phyloP scores from a whole-genome alignment of 2,797 vertebrate genomes.

The Sebastes kiyomatsui region DNA sequence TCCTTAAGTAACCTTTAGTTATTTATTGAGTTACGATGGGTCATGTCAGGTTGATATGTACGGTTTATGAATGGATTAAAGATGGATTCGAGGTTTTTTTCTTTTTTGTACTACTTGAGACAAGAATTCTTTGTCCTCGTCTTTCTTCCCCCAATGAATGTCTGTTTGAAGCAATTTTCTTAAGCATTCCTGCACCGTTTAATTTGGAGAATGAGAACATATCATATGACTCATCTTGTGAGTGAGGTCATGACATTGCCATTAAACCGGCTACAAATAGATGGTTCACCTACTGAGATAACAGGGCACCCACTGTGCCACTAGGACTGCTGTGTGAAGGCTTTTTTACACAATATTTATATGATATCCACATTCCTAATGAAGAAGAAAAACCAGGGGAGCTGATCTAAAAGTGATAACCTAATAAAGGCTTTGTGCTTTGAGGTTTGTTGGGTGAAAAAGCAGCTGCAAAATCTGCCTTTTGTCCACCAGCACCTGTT shows the following conservation, averaged over 20 bases:
- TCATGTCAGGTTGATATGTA: neutral
- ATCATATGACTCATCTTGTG: neutral
- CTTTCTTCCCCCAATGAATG: neutral
- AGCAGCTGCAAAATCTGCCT: slow-evolving; percentile 2
- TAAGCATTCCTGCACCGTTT: neutral
- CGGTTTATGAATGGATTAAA: neutral
- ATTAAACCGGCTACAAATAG: neutral
- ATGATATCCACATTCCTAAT: neutral
- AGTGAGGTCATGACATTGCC: neutral
- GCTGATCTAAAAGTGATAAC: neutral
- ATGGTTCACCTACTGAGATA: slow-evolving; percentile 2
- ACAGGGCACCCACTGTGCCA: neutral
- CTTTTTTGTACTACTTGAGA: neutral
- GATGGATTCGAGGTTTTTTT: neutral
- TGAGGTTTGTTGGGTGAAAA: neutral
- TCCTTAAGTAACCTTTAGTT: neutral
- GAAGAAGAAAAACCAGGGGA: neutral
- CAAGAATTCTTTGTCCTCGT: neutral
- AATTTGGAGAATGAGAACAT: neutral
- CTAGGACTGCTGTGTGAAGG: neutral
- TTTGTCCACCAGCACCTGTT: neutral
- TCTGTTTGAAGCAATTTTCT: neutral
- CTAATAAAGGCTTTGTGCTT: neutral
- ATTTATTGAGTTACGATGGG: neutral
- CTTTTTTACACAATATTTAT: neutral